These are phyloP conservation scores for Phengaris arion DNA, from an alignment of 2,888 invertebrate species.

Conservation along the genomic window DNA sequence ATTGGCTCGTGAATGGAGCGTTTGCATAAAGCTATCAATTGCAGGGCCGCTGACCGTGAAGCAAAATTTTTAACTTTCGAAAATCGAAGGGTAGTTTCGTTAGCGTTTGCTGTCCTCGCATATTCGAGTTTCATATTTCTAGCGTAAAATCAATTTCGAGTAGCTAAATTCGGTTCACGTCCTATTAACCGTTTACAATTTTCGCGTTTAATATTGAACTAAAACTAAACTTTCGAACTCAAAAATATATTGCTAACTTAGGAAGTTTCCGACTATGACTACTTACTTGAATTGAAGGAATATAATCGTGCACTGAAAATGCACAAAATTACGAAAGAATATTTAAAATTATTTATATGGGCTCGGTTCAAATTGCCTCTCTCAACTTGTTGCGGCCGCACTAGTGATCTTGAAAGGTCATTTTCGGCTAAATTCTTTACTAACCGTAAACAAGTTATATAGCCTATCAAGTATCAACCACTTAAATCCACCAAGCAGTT, in stretches of 20 bases:
- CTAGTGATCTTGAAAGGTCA: conserved; percentile 12
- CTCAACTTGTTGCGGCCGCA: conserved; percentile 3
- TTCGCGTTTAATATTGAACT: not conserved
- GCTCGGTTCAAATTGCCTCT: not conserved
- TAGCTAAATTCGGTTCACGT: not conserved
- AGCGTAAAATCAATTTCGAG: conserved; percentile 21
- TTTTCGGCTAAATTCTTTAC: not conserved
- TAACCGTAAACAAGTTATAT: conserved; percentile 12
- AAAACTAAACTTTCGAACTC: too few relatives aligned
- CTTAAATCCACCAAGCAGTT: not conserved
- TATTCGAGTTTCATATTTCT: conserved; percentile 16
- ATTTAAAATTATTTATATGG: not conserved
- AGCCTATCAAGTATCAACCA: not conserved
- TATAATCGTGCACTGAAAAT: not conserved
- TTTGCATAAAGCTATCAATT: conserved; percentile 67
- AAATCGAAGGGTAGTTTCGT: conserved; percentile 2
- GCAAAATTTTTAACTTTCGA: not conserved
- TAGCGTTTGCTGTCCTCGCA: conserved; percentile 1
- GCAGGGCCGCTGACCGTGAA: conserved; percentile 14
- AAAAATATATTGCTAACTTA: too few relatives aligned
- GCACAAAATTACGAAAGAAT: not conserved
- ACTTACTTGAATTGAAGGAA: too few relatives aligned
- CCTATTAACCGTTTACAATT: not conserved
- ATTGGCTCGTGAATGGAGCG: conserved; percentile 60
- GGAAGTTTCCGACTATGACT: too few relatives aligned